Conservation (phyloP, 2,113 vertebrate genomes). For the Collichthys lucidus region DNA sequence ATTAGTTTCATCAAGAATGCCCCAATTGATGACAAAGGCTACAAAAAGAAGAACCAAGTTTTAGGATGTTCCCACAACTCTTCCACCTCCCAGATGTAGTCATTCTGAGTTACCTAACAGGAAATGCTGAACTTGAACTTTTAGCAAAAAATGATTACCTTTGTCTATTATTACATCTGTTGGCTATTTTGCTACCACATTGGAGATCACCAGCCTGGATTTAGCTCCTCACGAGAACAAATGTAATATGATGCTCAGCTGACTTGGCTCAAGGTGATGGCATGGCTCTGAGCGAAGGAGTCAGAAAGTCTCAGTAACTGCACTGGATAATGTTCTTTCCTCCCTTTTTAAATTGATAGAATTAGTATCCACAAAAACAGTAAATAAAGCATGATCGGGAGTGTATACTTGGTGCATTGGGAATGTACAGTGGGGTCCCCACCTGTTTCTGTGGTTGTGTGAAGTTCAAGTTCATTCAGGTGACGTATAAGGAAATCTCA, state of each 20-base stretch:
- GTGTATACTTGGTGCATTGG: neutral
- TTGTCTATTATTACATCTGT: conserved; percentile 3
- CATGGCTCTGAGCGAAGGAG: conserved; percentile 7
- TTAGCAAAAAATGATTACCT: neutral
- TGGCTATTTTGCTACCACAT: neutral
- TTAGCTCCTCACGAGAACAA: conserved; percentile 57
- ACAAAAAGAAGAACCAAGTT: neutral
- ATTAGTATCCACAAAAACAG: neutral
- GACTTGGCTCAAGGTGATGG: conserved; percentile 49
- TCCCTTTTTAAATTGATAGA: neutral
- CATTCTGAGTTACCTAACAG: neutral
- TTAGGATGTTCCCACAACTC: neutral
- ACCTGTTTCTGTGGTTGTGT: conserved; percentile 8
- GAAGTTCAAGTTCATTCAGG: neutral
- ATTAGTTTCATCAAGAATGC: neutral
- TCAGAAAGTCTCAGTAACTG: neutral
- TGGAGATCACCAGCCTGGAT: conserved; percentile 32
- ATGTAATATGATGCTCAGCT: conserved; percentile 66
- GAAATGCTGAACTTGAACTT: conserved; percentile 3
- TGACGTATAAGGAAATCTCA: neutral
- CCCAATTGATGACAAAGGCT: no score
- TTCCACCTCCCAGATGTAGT: neutral
- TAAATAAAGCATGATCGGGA: neutral
- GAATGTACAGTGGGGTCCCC: neutral
- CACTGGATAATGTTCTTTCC: no score